A percentile compares a stretch with the other conserved stretches of the same genome.
phyloP scores from a whole-genome alignment of 2,888 invertebrate genomes.

The Rhodophaea formosa region DNA sequence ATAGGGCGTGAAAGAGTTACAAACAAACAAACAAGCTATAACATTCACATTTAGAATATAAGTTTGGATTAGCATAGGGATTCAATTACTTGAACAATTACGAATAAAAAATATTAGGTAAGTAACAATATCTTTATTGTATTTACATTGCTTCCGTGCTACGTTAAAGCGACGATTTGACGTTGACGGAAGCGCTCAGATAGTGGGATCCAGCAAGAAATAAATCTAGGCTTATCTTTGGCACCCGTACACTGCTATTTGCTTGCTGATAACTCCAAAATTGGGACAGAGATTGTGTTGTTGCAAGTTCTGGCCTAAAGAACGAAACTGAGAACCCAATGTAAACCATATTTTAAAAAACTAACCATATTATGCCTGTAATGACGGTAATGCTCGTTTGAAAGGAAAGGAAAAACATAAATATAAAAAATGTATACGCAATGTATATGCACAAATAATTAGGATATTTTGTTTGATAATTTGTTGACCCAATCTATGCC shows the following conservation, averaged over 20 bases:
- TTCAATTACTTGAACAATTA: too few species aligned
- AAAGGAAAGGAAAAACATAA: too few species aligned
- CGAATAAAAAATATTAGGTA: background rate
- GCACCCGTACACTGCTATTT: conserved; percentile 53
- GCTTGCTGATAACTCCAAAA: conserved; percentile 65
- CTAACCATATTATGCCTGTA: too few species aligned
- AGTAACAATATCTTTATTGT: background rate
- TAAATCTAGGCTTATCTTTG: conserved; percentile 43
- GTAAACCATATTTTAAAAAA: background rate
- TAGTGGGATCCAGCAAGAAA: conserved; percentile 28
- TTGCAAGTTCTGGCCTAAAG: conserved; percentile 20
- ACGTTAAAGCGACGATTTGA: background rate
- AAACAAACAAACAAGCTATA: too few species aligned
- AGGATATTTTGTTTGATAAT: too few species aligned
- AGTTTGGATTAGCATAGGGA: too few species aligned
- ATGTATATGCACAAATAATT: too few species aligned
- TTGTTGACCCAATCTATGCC: too few species aligned
- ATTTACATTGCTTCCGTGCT: background rate
- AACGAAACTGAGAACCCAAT: background rate
- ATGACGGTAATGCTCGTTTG: too few species aligned
- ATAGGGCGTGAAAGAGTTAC: too few species aligned
- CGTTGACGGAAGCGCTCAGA: conserved; percentile 10
- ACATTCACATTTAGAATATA: too few species aligned
- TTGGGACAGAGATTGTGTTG: conserved; percentile 66
- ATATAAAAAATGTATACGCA: too few species aligned